Percentiles rank a stretch among this genome's conserved stretches.
Evolutionary conservation across 2,888 invertebrate genomes (phyloP).

Genomic region (Oligia latruncula): DNA sequence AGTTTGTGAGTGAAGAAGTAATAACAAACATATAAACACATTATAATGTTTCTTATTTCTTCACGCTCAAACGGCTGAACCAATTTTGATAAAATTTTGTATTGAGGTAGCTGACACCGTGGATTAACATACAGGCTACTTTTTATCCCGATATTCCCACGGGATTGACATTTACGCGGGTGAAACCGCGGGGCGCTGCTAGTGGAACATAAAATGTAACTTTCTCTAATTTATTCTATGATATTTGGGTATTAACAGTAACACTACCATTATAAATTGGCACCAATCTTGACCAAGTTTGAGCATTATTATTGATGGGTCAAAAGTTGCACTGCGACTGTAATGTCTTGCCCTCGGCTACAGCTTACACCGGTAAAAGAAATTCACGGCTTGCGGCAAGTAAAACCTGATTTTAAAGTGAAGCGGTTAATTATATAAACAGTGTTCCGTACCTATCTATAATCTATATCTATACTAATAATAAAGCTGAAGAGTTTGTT

Average conservation of each 20-base stretch:
- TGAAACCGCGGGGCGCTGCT: too few relatives aligned
- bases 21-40: too few relatives aligned
- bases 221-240: neutral
- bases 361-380: conserved; percentile 45
- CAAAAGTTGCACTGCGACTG: conserved; percentile 25
- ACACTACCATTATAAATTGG: neutral
- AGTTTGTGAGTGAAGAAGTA: too few relatives aligned
- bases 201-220: neutral
- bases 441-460: conserved; percentile 28
- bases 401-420: conserved; percentile 42
- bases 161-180: too few relatives aligned
- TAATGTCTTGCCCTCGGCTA: conserved; percentile 6
- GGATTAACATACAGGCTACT: too few relatives aligned
- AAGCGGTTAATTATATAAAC: conserved; percentile 45
- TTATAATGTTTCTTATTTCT: too few relatives aligned
- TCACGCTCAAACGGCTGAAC: too few relatives aligned
- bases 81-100: too few relatives aligned
- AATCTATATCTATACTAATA: neutral
- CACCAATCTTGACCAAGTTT: neutral
- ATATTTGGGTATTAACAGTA: neutral
- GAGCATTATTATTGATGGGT: conserved; percentile 13
- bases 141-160: too few relatives aligned
- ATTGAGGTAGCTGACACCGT: too few relatives aligned
- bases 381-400: conserved; percentile 19
- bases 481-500: neutral